phyloP scores from a whole-genome alignment of 2,888 invertebrate species.

The Hermodice carunculata region DNA sequence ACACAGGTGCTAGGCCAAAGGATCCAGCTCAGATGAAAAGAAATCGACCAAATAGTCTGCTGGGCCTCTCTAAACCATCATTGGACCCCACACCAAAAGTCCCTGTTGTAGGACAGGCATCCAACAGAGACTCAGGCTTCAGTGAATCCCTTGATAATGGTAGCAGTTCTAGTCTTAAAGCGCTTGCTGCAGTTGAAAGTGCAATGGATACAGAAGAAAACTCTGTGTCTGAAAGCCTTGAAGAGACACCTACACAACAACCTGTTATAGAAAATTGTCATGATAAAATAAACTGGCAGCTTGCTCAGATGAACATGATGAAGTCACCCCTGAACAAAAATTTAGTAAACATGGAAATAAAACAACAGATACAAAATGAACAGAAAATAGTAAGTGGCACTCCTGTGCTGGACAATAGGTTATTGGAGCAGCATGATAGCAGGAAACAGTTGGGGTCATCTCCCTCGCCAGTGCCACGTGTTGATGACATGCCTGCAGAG shows the following conservation, averaged over 20 bases:
- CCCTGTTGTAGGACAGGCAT: background rate
- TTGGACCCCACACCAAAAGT: conserved; percentile 38
- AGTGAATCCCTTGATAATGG: background rate
- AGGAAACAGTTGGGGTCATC: too few species aligned
- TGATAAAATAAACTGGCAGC: conserved; percentile 18
- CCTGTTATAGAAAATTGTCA: conserved; percentile 14
- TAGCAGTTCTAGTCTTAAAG: background rate
- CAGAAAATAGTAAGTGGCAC: too few species aligned
- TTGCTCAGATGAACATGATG: conserved; percentile 12
- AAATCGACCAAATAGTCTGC: conserved; percentile 53
- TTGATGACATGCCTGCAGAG: too few species aligned
- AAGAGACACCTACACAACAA: background rate
- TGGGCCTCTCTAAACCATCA: conserved; percentile 52
- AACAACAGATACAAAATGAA: conserved; percentile 19
- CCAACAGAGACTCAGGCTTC: background rate
- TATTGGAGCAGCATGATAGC: too few species aligned
- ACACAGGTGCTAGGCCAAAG: conserved; percentile 53
- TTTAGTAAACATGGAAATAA: conserved; percentile 29
- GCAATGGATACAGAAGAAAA: background rate
- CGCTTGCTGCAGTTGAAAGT: background rate
- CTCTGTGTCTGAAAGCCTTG: background rate
- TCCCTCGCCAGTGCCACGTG: too few species aligned
- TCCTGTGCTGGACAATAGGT: too few species aligned
- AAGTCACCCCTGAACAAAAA: conserved; percentile 32
- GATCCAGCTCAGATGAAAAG: conserved; percentile 47